Base-by-base conservation (phyloP, 2,113 vertebrate species). In the Chaenocephalus aceratus region DNA sequence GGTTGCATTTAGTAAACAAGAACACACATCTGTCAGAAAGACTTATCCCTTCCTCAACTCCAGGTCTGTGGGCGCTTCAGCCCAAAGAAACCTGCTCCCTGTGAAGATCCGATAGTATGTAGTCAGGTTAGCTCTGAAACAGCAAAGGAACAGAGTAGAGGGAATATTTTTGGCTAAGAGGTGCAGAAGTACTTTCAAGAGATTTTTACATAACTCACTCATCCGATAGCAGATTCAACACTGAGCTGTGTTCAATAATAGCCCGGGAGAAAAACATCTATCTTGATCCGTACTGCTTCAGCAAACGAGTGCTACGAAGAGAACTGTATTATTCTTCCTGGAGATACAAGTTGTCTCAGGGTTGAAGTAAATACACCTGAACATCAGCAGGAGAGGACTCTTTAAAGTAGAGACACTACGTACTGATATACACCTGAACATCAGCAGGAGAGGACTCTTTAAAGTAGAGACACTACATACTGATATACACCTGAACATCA, bases 201-300 rank as follows among this genome's bases (percentile, higher is more conserved):
- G 77, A 70, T 66, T 48, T n/a, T 89, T 82, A 90, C 70, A 71
- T 85, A 87, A 88, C 79, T 75, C 72, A 58, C 72, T 82, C 78
- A 75, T 78, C 48, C 75, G 63, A 12, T 0, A 66, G 72, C 45
- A 66, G 71, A 53, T 79, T 41, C 45, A 21, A 54, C 54, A 21
- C 58, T 58, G 2, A 34, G 52, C 52, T 60, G 58, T 71, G 68
- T 62, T 57, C 41, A 64, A 79, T 65, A 79, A 88, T 72, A 82
- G 65, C 56, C 59, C 1, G 9, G 53, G 66, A 73, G 66, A 87
- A 80, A n/a, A 74, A 51, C 36, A 36, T 71, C 26, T 10, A 15
- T 52, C n/a, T 63, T 9, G 36, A 66, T 63, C n/a, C 13, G 52
- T 23, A 46, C 71, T 69, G 46, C 61, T 58, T 59, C 5, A 34